Conservation (phyloP, 2,888 invertebrate species). For the Pristionchus fissidentatus region DNA sequence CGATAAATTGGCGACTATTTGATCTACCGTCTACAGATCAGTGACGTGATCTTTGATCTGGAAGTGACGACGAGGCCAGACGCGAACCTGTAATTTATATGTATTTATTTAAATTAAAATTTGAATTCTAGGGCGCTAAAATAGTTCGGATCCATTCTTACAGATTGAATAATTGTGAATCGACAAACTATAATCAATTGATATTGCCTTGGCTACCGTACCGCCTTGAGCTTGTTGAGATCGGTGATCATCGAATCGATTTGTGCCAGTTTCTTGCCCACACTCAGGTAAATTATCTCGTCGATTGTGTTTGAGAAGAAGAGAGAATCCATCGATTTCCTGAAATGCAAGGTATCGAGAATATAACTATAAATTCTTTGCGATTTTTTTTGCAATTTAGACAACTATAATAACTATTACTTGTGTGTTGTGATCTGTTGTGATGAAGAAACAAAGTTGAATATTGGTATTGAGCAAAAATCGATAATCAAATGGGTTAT, state of each 20-base stretch:
- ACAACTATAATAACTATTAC: too few relatives aligned
- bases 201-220: too few relatives aligned
- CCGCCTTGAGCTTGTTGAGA: constrained; percentile 52
- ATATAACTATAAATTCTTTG: not conserved
- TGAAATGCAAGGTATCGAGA: constrained; percentile 33
- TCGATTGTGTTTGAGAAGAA: constrained; percentile 69
- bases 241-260: constrained; percentile 52
- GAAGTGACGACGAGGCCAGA: constrained; percentile 58
- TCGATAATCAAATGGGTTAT: not conserved
- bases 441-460: not conserved
- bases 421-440: too few relatives aligned
- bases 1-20: not conserved
- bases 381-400: too few relatives aligned
- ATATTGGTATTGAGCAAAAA: not conserved
- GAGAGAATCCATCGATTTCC: constrained; percentile 59
- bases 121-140: too few relatives aligned
- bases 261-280: constrained; percentile 56
- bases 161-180: too few relatives aligned
- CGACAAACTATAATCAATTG: too few relatives aligned
- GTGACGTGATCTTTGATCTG: constrained; percentile 48
- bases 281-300: constrained; percentile 64
- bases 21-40: not conserved
- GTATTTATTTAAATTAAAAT: too few relatives aligned
- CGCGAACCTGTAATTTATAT: constrained; percentile 51
- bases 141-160: too few relatives aligned